Evolutionary conservation across 2,113 vertebrate species (phyloP).

Genomic region (Ptyas mucosa): DNA sequence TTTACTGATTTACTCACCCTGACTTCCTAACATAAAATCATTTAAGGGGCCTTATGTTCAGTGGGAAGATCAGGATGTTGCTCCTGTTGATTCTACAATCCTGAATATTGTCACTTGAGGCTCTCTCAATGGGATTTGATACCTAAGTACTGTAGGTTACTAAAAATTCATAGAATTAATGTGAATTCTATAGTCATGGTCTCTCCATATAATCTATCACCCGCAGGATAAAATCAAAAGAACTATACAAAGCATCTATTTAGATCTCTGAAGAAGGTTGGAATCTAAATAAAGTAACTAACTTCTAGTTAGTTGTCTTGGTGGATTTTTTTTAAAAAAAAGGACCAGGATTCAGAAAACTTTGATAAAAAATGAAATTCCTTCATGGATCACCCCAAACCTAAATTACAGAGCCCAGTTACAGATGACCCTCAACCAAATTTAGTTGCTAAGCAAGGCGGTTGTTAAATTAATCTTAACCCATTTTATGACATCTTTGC

Average conservation of each 20-base stretch:
- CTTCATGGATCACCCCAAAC: background rate
- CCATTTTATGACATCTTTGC: too few species aligned
- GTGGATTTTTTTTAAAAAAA: background rate
- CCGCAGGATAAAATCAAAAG: background rate
- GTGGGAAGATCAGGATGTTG: background rate
- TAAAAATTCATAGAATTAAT: background rate
- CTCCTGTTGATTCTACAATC: background rate
- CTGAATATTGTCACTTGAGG: background rate
- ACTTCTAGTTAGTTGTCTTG: background rate
- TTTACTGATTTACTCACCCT: background rate
- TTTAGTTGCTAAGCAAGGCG: too few species aligned
- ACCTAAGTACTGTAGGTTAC: background rate
- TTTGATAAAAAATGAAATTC: background rate
- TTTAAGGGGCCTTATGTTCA: background rate
- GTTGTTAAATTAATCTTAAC: too few species aligned
- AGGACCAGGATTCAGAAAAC: background rate
- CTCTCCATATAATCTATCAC: background rate
- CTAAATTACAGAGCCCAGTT: background rate
- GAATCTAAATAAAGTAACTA: background rate
- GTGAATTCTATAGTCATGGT: background rate
- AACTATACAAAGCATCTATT: background rate
- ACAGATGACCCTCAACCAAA: too few species aligned
- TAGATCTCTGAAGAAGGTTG: background rate
- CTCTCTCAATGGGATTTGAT: background rate
- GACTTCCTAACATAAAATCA: background rate